phyloP scores from a whole-genome alignment of 1,140 invertebrate genomes.

The Eriosoma lanigerum region DNA sequence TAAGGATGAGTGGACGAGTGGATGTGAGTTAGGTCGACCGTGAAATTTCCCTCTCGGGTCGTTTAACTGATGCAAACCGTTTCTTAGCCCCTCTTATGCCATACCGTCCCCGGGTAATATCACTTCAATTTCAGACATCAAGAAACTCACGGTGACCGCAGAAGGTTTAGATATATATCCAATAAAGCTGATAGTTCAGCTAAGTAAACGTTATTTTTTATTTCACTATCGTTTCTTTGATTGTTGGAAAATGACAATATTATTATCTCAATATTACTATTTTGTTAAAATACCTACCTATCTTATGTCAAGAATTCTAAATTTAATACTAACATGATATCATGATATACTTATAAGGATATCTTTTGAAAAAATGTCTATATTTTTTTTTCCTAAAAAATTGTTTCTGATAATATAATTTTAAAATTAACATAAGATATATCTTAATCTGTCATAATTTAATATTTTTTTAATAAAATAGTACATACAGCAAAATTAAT shows the following conservation, averaged over 20 bases:
- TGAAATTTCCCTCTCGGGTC: constrained; percentile 51
- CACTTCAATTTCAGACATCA: constrained; percentile 50
- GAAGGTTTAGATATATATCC: constrained; percentile 22
- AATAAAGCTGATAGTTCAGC: constrained; percentile 27
- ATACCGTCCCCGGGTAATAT: constrained; percentile 11
- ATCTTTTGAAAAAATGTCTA: no score
- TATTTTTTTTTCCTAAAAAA: no score
- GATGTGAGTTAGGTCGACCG: constrained; percentile 27
- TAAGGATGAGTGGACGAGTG: background rate
- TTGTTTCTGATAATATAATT: no score
- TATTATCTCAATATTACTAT: background rate
- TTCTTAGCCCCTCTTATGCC: background rate
- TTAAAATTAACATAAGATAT: no score
- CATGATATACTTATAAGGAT: no score
- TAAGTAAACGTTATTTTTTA: constrained; percentile 6
- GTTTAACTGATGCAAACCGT: constrained; percentile 49
- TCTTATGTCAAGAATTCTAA: no score
- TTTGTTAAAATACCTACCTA: background rate
- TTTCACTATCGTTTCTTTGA: background rate
- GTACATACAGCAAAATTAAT: no score
- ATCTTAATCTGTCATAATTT: no score
- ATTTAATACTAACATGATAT: no score
- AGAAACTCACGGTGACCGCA: constrained; percentile 47
- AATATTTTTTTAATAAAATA: no score
- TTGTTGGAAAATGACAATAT: background rate